Conservation (phyloP, 2,797 vertebrate genomes). For the Chloroceryle amazona region DNA sequence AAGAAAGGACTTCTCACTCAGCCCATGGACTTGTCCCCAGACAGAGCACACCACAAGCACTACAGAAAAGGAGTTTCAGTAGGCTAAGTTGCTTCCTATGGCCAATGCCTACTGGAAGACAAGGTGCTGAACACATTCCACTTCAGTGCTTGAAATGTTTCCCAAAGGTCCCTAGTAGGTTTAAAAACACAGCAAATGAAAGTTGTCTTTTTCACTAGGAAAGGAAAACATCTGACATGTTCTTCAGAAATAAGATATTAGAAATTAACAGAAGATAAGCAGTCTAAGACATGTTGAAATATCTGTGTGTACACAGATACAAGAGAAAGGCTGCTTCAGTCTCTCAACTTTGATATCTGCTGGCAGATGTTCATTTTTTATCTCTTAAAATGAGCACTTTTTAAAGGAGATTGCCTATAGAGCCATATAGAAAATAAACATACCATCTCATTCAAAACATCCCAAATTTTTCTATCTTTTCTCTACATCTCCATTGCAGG, state of each 20-base stretch:
- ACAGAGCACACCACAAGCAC: neutral
- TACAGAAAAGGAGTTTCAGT: neutral
- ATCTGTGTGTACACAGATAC: neutral
- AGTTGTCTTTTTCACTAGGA: neutral
- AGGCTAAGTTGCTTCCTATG: neutral
- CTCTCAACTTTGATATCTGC: neutral
- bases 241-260: neutral
- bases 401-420: neutral
- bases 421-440: neutral
- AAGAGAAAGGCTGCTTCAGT: neutral
- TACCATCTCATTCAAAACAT: neutral
- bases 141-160: neutral
- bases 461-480: neutral
- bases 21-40: fast-evolving
- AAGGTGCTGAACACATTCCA: neutral
- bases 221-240: neutral
- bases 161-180: neutral
- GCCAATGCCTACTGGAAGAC: neutral
- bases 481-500: neutral
- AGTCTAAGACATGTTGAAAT: neutral
- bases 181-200: neutral
- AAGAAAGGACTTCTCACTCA: neutral
- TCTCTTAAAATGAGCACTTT: neutral
- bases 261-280: neutral
- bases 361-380: neutral